phyloP scores from a whole-genome alignment of 2,113 vertebrate species.

The Scophthalmus maximus region DNA sequence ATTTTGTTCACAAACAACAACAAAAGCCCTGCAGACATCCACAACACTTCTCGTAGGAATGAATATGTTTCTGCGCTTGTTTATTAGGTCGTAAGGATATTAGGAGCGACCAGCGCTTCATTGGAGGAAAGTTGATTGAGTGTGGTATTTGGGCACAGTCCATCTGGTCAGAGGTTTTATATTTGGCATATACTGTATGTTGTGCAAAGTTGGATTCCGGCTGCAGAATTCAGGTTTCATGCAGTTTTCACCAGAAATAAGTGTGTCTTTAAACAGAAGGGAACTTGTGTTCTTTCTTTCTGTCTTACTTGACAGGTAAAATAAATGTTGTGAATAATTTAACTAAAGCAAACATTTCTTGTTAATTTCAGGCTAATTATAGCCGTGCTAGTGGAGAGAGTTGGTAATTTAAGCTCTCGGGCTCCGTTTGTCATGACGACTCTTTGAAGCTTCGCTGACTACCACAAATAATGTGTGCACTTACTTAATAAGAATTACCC shows the following conservation, averaged over 20 bases:
- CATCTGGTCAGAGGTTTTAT: not conserved
- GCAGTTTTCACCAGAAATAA: too few species aligned
- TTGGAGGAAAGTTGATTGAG: not conserved
- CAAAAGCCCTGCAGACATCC: conserved; percentile 14
- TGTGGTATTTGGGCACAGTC: not conserved
- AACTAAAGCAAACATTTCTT: conserved; percentile 90
- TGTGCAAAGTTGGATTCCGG: not conserved
- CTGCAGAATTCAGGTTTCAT: too few species aligned
- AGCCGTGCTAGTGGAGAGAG: conserved; percentile 80
- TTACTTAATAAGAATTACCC: conserved; percentile 72
- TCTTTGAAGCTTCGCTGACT: conserved; percentile 69
- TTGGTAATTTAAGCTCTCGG: conserved; percentile 83
- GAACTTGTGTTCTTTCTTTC: too few species aligned
- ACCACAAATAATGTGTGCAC: conserved; percentile 53
- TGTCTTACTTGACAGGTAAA: conserved; percentile 87
- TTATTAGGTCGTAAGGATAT: not conserved
- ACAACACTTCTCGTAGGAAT: conserved; percentile 8
- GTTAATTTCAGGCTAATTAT: conserved; percentile 89
- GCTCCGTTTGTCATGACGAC: conserved; percentile 77
- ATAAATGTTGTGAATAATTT: conserved; percentile 91
- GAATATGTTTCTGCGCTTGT: not conserved
- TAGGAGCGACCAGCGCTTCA: not conserved
- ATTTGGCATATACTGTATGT: not conserved
- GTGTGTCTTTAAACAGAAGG: too few species aligned
- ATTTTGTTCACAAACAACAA: conserved; percentile 37